Conservation (phyloP, 2,113 vertebrate species). For the Nannobrachium achirus region DNA sequence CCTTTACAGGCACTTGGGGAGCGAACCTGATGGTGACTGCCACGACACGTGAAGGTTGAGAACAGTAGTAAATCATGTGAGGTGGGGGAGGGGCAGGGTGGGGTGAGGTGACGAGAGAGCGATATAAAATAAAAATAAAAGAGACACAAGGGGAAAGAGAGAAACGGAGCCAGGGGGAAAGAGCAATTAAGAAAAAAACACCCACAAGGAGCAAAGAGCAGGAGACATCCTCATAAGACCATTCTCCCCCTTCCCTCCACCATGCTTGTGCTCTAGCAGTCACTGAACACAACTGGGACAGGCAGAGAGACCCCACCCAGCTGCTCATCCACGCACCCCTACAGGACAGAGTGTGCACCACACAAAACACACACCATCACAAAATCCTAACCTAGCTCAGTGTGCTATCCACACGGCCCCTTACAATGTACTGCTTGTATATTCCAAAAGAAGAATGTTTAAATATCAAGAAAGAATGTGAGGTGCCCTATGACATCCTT, state of each 20-base stretch:
- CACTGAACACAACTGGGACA: slow-evolving; percentile 15
- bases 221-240: no score
- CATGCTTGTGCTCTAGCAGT: slow-evolving; percentile 6
- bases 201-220: background rate
- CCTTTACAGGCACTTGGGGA: background rate
- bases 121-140: no score
- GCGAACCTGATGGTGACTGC: background rate
- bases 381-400: no score
- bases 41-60: no score
- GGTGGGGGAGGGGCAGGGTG: background rate
- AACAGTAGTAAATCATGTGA: background rate
- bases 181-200: background rate
- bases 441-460: no score
- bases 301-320: slow-evolving; percentile 14
- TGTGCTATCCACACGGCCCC: no score
- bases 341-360: background rate
- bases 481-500: background rate
- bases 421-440: no score
- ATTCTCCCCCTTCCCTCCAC: background rate
- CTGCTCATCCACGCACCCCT: slow-evolving; percentile 15
- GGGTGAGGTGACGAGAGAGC: no score
- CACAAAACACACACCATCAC: background rate
- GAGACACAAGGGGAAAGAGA: background rate
- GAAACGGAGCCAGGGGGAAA: background rate
- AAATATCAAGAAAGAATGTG: background rate